A percentile compares a stretch with the other conserved stretches of the same genome.
phyloP scores from a whole-genome alignment of 2,797 vertebrate genomes.

The Epinephelus malabaricus region DNA sequence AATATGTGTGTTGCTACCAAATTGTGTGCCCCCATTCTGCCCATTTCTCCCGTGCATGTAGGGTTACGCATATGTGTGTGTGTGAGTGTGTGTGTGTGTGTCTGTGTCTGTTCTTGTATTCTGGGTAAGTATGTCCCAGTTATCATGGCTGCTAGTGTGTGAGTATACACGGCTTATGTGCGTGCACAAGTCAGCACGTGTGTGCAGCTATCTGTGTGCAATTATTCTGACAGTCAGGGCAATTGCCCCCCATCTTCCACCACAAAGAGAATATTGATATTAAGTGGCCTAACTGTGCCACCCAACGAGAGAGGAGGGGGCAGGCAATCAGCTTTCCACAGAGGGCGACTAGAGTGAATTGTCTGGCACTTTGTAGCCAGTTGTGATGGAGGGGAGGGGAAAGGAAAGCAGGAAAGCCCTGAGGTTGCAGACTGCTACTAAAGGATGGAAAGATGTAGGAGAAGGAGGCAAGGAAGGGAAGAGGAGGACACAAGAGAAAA shows the following conservation, averaged over 20 bases:
- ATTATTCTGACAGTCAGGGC: slow-evolving; percentile 72
- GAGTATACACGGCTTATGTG: slow-evolving; percentile 40
- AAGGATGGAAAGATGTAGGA: slow-evolving; percentile 19
- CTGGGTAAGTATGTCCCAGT: slow-evolving; percentile 58
- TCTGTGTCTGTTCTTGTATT: slow-evolving; percentile 35
- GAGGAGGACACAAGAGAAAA: not conserved
- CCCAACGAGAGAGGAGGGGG: slow-evolving; percentile 45
- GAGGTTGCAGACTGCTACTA: slow-evolving; percentile 32
- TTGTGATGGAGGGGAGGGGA: slow-evolving; percentile 51
- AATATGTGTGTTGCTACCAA: slow-evolving; percentile 48
- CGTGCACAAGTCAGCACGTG: slow-evolving; percentile 38
- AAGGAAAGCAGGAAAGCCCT: slow-evolving; percentile 49
- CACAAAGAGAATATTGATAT: slow-evolving; percentile 81
- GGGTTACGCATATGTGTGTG: slow-evolving; percentile 13
- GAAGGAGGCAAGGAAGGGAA: slow-evolving; percentile 4
- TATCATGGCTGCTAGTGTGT: slow-evolving; percentile 42
- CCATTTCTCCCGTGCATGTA: slow-evolving; percentile 36
- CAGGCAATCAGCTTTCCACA: slow-evolving; percentile 42
- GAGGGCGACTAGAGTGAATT: slow-evolving; percentile 47
- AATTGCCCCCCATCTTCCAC: slow-evolving; percentile 68
- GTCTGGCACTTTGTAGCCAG: slow-evolving; percentile 64
- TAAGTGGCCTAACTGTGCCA: slow-evolving; percentile 75
- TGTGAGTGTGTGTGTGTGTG: slow-evolving; percentile 17
- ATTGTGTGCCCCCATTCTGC: slow-evolving; percentile 67
- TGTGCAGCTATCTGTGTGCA: slow-evolving; percentile 64